Conservation (phyloP, 2,797 vertebrate species). For the Arremon aurantiirostris region DNA sequence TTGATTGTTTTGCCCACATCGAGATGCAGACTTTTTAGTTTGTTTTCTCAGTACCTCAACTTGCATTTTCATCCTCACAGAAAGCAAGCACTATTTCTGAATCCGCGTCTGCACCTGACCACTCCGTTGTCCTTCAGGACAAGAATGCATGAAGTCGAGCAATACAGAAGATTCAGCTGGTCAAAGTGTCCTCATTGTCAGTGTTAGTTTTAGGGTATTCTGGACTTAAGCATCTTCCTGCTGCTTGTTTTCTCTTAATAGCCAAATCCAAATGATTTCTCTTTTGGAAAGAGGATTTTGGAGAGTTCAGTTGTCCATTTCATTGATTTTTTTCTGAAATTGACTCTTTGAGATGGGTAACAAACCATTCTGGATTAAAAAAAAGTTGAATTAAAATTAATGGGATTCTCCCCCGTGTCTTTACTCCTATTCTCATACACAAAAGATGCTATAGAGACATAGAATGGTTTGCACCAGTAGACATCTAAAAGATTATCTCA, state of each 20-base stretch:
- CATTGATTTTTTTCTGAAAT: neutral
- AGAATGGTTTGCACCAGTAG: neutral
- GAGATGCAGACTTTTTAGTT: neutral
- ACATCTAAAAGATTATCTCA: neutral
- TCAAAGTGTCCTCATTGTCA: neutral
- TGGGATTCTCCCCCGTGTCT: neutral
- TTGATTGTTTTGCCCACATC: neutral
- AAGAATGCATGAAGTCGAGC: neutral
- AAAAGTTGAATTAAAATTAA: neutral
- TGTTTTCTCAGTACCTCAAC: neutral
- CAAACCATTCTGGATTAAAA: neutral
- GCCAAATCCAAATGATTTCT: neutral
- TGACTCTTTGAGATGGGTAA: neutral
- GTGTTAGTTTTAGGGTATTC: neutral
- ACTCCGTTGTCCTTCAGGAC: neutral
- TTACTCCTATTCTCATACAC: neutral
- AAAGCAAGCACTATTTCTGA: neutral
- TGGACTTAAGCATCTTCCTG: neutral
- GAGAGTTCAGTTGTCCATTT: neutral
- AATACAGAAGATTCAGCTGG: neutral
- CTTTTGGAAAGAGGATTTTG: neutral
- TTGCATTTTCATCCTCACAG: neutral
- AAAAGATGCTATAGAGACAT: neutral
- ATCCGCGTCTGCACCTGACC: neutral
- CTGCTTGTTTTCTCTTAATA: neutral